These are phyloP conservation scores for Aldabrachelys gigantea DNA, from an alignment of 2,113 vertebrate species.

Conservation along the genomic window DNA sequence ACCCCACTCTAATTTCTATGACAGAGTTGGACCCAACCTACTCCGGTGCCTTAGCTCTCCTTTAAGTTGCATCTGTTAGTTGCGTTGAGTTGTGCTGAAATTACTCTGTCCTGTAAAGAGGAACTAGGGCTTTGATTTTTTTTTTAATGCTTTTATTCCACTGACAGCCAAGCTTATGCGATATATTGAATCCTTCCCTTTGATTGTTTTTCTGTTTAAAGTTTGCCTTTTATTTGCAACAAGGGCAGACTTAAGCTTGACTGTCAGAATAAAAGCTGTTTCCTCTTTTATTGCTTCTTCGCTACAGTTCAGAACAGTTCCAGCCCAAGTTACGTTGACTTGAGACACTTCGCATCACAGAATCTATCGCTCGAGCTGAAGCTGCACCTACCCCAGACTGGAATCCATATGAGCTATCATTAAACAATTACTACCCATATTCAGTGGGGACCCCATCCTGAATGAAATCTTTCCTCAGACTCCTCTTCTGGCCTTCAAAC, in stretches of 20 bases:
- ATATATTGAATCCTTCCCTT: constrained; percentile 49
- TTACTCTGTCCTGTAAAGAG: background rate
- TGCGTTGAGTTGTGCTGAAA: background rate
- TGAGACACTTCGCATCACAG: constrained; percentile 2
- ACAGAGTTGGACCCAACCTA: background rate
- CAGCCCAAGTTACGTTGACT: constrained; percentile 33
- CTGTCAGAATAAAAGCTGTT: constrained; percentile 69
- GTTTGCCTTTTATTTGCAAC: constrained; percentile 37
- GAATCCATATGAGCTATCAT: background rate
- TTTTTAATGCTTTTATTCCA: constrained; percentile 63
- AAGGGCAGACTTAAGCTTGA: constrained; percentile 54
- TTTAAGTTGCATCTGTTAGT: background rate
- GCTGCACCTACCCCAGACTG: background rate
- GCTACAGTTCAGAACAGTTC: constrained; percentile 50
- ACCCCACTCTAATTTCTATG: background rate
- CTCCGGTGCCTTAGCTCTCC: background rate
- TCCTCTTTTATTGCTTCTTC: background rate
- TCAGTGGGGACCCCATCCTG: background rate
- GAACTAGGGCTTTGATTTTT: constrained; percentile 50
- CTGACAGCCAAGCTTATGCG: background rate
- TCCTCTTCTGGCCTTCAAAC: background rate
- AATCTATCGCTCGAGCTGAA: background rate
- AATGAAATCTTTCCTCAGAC: background rate
- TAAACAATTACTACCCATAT: background rate
- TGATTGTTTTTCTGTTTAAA: constrained; percentile 21